Evolutionary conservation across 2,888 invertebrate genomes (phyloP), one percentile per base, ranked within the genome.

Genomic region (Ophion costatus): DNA sequence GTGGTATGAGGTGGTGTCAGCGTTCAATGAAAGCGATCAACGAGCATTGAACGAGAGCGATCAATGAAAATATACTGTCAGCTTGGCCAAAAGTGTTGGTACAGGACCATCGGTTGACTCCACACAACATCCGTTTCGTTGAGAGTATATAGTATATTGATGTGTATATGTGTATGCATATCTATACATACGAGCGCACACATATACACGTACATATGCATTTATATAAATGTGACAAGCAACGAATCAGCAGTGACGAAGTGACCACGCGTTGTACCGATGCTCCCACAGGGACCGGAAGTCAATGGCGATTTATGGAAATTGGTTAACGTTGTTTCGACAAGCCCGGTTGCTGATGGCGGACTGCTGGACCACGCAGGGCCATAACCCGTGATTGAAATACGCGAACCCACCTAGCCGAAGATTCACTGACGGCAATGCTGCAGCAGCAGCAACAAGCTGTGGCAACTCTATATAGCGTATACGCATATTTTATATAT

Each of bases 271-370:
- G 63, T 42, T 24, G 61, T 42, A 29, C 45, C 20, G 64, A 51
- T 66, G 74, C 59, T 63, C 74, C 81, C n/a, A 64, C 79, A 64
- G 74, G 22, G 63, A 74, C 83, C 85, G 80, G 85, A 85, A 83
- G 83, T 85, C 77, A 85, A 83, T 78, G 83, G 59, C 85, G 80
- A 85, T 83, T 83, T 85, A 85, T 85, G 85, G 85, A 85, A 85
- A 85, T 85, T 80, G 85, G 83, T 59, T 85, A 83, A 80, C 80
- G 71, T 70, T 42, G 56, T 76, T 67, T 61, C 85, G 82, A 74
- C 85, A 80, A 85, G 82, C 64, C 82, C 73, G 77, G 73, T 66
- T 79, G 45, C 75, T 66, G 69, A 82, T 85, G 67, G 42, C 57
- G 38, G 67, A 10, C 42, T 42, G 20, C 22, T 24, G n/a, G 11